Percentiles rank a stretch among this genome's conserved stretches.
Conservation (phyloP, 2,888 invertebrate species). For the Synanthedon andrenaeformis region DNA sequence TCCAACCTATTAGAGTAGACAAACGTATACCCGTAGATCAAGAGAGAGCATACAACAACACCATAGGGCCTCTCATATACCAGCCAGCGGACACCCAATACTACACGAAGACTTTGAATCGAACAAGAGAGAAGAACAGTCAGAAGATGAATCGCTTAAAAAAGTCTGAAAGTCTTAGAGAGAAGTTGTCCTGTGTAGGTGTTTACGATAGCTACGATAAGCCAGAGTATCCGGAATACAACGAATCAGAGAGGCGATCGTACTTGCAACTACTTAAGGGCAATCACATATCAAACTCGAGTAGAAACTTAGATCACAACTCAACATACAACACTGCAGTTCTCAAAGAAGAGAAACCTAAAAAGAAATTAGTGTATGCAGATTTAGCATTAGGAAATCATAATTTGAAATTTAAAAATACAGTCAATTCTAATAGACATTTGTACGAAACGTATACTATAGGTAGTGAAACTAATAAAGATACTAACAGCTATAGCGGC, state of each 20-base stretch:
- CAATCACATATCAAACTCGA: constrained; percentile 64
- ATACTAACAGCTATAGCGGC: constrained; percentile 47
- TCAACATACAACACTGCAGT: constrained; percentile 38
- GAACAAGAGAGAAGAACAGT: constrained; percentile 56
- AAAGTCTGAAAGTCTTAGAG: constrained; percentile 63
- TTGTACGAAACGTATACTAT: constrained; percentile 65
- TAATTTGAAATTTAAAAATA: constrained; percentile 69
- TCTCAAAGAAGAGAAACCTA: constrained; percentile 54
- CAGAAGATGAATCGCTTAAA: constrained; percentile 60
- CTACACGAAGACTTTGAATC: constrained; percentile 62
- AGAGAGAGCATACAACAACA: constrained; percentile 55
- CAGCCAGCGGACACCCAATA: constrained; percentile 53
- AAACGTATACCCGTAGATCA: constrained; percentile 65
- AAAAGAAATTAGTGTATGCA: constrained; percentile 65
- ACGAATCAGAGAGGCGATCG: constrained; percentile 54
- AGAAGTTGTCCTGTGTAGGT: constrained; percentile 63
- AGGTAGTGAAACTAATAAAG: constrained; percentile 54
- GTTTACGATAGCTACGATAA: constrained; percentile 61
- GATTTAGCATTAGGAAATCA: constrained; percentile 68
- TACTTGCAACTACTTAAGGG: constrained; percentile 58
- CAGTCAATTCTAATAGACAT: constrained; percentile 69
- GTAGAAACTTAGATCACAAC: constrained; percentile 49
- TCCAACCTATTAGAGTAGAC: constrained; percentile 74
- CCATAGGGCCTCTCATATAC: constrained; percentile 60
- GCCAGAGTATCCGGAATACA: constrained; percentile 58